Conservation (phyloP, 2,888 invertebrate species). For the Cremastinae sp. region DNA sequence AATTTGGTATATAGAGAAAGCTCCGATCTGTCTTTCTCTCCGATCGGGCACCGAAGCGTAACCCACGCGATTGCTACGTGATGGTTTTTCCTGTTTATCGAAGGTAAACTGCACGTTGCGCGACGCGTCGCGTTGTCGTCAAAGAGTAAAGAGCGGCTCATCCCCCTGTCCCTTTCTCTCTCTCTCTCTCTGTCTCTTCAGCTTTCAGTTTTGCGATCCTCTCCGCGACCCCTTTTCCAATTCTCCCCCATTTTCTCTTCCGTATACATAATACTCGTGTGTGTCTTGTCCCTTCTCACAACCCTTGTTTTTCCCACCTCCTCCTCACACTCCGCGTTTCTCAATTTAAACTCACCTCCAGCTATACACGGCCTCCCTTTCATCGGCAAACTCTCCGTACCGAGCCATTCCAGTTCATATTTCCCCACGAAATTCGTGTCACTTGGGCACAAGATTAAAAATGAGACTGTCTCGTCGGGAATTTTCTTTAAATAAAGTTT, state of each 20-base stretch:
- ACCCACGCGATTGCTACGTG: conserved; percentile 62
- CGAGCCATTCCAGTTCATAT: not conserved
- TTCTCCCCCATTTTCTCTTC: conserved; percentile 38
- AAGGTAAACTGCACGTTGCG: conserved; percentile 65
- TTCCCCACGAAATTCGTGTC: not conserved
- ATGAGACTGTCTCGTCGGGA: too few species aligned
- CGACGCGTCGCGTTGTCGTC: conserved; percentile 53
- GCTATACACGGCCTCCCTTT: conserved; percentile 7
- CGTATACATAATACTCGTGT: conserved; percentile 10
- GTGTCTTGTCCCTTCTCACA: conserved; percentile 24
- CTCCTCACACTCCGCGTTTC: conserved; percentile 13
- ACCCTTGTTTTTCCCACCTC: conserved; percentile 7
- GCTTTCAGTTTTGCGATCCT: conserved; percentile 23
- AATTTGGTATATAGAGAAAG: conserved; percentile 40
- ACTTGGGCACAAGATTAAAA: too few species aligned
- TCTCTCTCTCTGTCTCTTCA: conserved; percentile 34
- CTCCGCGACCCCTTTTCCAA: conserved; percentile 44
- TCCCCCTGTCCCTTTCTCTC: conserved; percentile 10
- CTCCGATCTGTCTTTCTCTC: conserved; percentile 32
- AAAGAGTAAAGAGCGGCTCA: conserved; percentile 64
- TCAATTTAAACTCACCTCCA: conserved; percentile 11
- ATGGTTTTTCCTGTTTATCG: conserved; percentile 68
- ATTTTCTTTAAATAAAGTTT: not conserved
- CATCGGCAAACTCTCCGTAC: conserved; percentile 28
- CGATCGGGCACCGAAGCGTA: conserved; percentile 49